Evolutionary conservation across 1,140 invertebrate species (phyloP), one percentile per base, ranked within the genome.

Genomic region (Anthonomus grandis): DNA sequence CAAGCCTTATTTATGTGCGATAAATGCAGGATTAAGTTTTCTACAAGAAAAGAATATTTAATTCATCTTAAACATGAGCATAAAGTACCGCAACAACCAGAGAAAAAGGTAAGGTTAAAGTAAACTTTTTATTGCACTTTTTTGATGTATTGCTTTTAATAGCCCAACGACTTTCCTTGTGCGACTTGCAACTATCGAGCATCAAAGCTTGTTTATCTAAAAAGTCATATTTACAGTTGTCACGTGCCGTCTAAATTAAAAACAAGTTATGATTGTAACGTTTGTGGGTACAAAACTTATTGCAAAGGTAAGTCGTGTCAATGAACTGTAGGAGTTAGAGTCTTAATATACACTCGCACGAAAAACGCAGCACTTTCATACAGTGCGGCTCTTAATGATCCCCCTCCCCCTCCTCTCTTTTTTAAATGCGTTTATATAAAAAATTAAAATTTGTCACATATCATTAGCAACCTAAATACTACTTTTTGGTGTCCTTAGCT

Each of bases 301-400:
- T 38, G 17, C 17, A 38, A n/a, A 38, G n/a, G 36, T 38, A 38
- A n/a, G 36, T 38, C n/a, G n/a, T n/a, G n/a, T n/a, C n/a, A n/a
- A n/a, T n/a, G n/a, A n/a, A n/a, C n/a, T n/a, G n/a, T n/a, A n/a
- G n/a, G n/a, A n/a, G n/a, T n/a, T n/a, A n/a, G n/a, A n/a, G n/a
- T n/a, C n/a, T n/a, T n/a, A n/a, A n/a, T n/a, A n/a, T n/a, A n/a
- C n/a, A n/a, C n/a, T n/a, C n/a, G n/a, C n/a, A n/a, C n/a, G n/a
- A n/a, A n/a, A n/a, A n/a, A n/a, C n/a, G n/a, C n/a, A n/a, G n/a
- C n/a, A n/a, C n/a, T n/a, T n/a, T n/a, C n/a, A n/a, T n/a, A n/a
- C n/a, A n/a, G n/a, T n/a, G n/a, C n/a, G n/a, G n/a, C n/a, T n/a
- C n/a, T n/a, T n/a, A n/a, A n/a, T n/a, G n/a, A n/a, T n/a, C n/a